Evolutionary conservation across 1,140 invertebrate species (phyloP), one percentile per base, ranked within the genome.

Genomic region (Musca domestica): DNA sequence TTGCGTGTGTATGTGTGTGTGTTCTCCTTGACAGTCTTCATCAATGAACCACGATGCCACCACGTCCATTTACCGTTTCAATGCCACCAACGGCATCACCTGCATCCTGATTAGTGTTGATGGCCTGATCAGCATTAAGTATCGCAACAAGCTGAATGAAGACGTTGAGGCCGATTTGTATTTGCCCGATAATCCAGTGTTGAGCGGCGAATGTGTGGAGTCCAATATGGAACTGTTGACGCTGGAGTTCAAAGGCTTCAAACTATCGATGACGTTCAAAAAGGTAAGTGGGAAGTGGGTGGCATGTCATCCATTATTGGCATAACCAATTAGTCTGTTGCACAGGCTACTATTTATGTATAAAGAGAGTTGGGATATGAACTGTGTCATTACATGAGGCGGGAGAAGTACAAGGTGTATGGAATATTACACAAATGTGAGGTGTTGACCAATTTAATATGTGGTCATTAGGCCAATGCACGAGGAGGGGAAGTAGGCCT

Each of bases 221-320:
- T 89, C 89, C 66, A 91, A 92, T 71, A 80, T 84, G 20, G 88
- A 89, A 27, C 87, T 85, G 0, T 85, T 92, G 80, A 85, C 86
- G 25, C 83, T 93, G 23, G 87, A 86, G 15, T 92, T 91, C 84
- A 87, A 88, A 34, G 89, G 89, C 6, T 92, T 91, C 71, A 83
- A 86, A 1, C 76, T 92, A 5, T 84, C 86, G 34, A 89, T 88
- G 83, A 86, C 85, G 67, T 93, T 92, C 74, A 87, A 92, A 91
- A 81, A 81, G 78, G 76, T 81, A 69, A 67, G 68, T 71, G 15
- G 34, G n/a, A 14, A 27, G 10, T 15, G 17, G 10, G 7, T 63
- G 15, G 19, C 17, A 41, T 30, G n/a, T n/a, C n/a, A n/a, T n/a
- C n/a, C n/a, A n/a, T n/a, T n/a, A n/a, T n/a, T n/a, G n/a, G n/a